Evolutionary conservation across 2,888 invertebrate species (phyloP), one percentile per base, ranked within the genome.

Genomic region (Synanthedon andrenaeformis): DNA sequence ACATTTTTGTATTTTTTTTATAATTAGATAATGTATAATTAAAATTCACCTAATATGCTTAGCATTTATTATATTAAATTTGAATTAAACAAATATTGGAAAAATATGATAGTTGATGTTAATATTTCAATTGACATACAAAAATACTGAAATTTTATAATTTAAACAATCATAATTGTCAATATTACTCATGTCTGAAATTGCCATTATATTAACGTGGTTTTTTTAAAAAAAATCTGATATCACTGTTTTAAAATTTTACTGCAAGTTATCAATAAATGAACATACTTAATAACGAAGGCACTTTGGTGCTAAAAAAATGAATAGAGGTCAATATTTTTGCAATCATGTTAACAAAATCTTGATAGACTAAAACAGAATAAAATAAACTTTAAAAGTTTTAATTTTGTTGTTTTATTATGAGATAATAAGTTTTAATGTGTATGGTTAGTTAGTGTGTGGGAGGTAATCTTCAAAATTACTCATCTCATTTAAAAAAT

Each of bases 281-380:
- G 6, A 35, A 35, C 1, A 35, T 8, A 8, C 8, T 35, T 35
- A 8, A 35, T 35, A n/a, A 35, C 35, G 35, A 10, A 8, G 10
- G 35, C 35, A 10, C 35, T 35, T 35, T 6, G 35, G 35, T 35
- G 35, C 35, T 35, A 35, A 35, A 35, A 35, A 35, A 35, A 35
- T 54, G 28, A 52, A 52, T 42, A 52, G 42, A 50, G 28, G 48
- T 51, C 35, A 54, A 52, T 84, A 83, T 83, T 84, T 84, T 84
- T 84, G 70, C 81, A 84, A 74, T 69, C 67, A 72, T 79, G 74
- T 76, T 79, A 82, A 80, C 72, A 72, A 73, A 72, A 70, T 71
- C 70, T 74, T 71, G 80, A 69, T 77, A 67, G 69, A 61, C 67
- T 74, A 74, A 70, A 76, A 69, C 72, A 73, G 70, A 80, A 76